Evolutionary conservation across 2,888 invertebrate genomes (phyloP).

Genomic region (Agriopis marginaria): DNA sequence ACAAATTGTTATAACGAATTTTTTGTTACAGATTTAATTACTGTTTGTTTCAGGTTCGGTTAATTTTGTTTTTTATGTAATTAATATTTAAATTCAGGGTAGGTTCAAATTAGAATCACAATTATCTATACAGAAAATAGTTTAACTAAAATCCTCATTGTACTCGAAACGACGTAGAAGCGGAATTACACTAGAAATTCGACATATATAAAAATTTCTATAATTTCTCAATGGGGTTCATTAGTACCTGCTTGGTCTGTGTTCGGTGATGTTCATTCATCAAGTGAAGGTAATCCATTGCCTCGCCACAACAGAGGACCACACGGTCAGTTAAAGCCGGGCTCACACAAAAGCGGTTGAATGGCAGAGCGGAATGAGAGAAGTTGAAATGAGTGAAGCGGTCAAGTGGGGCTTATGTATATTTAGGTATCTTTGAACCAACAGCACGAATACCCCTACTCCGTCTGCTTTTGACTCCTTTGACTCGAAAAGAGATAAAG

Average conservation of each 20-base stretch:
- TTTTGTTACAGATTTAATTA: too few species aligned
- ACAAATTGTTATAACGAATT: too few species aligned
- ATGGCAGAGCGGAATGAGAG: conserved; percentile 20
- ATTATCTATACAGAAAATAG: too few species aligned
- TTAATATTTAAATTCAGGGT: too few species aligned
- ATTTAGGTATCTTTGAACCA: conserved; percentile 5
- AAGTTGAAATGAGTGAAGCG: conserved; percentile 24
- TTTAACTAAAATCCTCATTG: too few species aligned
- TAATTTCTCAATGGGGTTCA: too few species aligned
- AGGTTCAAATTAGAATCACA: too few species aligned
- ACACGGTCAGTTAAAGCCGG: conserved; percentile 45
- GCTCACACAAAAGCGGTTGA: conserved; percentile 23
- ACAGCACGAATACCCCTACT: background rate
- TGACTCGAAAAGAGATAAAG: background rate
- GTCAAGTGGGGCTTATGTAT: conserved; percentile 5
- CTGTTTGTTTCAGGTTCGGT: too few species aligned
- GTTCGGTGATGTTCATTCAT: conserved; percentile 55
- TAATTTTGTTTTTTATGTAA: too few species aligned
- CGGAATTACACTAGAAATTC: too few species aligned
- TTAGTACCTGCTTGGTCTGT: conserved; percentile 1
- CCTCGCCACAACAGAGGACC: conserved; percentile 47
- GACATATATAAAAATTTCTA: too few species aligned
- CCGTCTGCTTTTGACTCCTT: background rate
- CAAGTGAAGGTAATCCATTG: conserved; percentile 57
- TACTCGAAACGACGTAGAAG: too few species aligned